Evolutionary conservation across 2,113 vertebrate genomes (phyloP).

Genomic region (Hydrolagus affinis): DNA sequence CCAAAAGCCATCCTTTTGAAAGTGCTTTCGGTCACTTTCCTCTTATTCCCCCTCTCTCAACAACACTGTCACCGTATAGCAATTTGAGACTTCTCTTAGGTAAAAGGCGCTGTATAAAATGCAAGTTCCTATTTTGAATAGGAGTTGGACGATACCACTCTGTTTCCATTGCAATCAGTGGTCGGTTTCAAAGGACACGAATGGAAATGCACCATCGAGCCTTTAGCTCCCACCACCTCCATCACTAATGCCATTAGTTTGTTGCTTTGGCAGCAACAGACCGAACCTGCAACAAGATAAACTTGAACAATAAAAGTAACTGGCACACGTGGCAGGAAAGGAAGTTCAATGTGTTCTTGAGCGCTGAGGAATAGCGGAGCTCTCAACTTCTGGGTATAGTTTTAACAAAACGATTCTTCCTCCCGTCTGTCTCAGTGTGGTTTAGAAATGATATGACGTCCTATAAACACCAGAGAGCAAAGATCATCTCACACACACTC

Average conservation of each 20-base stretch:
- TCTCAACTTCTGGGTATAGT: too few relatives aligned
- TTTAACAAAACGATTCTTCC: not conserved
- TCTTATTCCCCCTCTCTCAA: too few relatives aligned
- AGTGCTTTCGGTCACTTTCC: too few relatives aligned
- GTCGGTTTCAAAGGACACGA: not conserved
- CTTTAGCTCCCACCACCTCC: not conserved
- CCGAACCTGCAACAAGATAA: not conserved
- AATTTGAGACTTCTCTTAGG: too few relatives aligned
- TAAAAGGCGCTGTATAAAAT: too few relatives aligned
- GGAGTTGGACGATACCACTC: not conserved
- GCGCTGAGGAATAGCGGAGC: too few relatives aligned
- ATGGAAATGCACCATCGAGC: not conserved
- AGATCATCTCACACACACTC: too few relatives aligned
- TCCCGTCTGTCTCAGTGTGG: not conserved
- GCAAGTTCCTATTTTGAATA: too few relatives aligned
- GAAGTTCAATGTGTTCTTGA: not conserved
- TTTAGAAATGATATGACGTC: not conserved
- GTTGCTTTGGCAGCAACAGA: not conserved
- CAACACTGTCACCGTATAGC: too few relatives aligned
- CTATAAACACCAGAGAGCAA: not conserved
- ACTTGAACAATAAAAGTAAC: constrained; percentile 1
- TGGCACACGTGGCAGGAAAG: not conserved
- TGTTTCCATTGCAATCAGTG: not conserved
- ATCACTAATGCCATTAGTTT: not conserved
- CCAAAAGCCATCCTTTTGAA: too few relatives aligned